Conservation (phyloP, 1,140 invertebrate species). For the Diorhabda elongata region DNA sequence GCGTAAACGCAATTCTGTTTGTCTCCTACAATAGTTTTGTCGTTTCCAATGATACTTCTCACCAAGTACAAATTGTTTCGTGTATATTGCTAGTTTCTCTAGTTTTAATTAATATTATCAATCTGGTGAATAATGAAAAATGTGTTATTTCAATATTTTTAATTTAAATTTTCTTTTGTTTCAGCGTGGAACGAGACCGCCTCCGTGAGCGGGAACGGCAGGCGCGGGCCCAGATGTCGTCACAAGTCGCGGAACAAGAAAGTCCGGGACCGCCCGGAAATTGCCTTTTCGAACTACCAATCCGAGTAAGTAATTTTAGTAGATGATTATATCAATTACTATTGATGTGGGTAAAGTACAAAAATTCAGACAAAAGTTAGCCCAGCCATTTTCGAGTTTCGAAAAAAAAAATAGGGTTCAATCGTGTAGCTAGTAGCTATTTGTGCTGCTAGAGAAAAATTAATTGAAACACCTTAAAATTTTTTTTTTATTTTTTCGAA, state of each 20-base stretch:
- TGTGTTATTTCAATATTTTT: no score
- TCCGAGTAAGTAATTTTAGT: slow-evolving; percentile 50
- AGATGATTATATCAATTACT: background rate
- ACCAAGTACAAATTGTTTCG: no score
- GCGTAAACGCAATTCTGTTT: background rate
- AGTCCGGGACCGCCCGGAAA: slow-evolving; percentile 44
- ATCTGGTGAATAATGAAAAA: no score
- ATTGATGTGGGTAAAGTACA: background rate
- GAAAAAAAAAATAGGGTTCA: background rate
- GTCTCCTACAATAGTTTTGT: no score
- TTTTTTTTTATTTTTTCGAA: no score
- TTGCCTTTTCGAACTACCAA: slow-evolving; percentile 57
- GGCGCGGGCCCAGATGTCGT: slow-evolving; percentile 66
- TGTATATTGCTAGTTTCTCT: no score
- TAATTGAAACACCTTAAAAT: no score
- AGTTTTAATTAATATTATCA: no score
- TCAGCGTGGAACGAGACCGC: slow-evolving; percentile 67
- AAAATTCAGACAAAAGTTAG: background rate
- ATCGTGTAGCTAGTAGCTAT: no score
- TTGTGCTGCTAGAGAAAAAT: no score
- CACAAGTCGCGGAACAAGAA: slow-evolving; percentile 57
- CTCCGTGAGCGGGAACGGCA: slow-evolving; percentile 68
- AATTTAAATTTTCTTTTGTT: slow-evolving; percentile 44
- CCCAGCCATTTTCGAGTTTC: background rate
- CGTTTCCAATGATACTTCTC: no score